These are phyloP conservation scores for Dreissena polymorpha DNA, from an alignment of 1,140 invertebrate species.

Conservation along the genomic window DNA sequence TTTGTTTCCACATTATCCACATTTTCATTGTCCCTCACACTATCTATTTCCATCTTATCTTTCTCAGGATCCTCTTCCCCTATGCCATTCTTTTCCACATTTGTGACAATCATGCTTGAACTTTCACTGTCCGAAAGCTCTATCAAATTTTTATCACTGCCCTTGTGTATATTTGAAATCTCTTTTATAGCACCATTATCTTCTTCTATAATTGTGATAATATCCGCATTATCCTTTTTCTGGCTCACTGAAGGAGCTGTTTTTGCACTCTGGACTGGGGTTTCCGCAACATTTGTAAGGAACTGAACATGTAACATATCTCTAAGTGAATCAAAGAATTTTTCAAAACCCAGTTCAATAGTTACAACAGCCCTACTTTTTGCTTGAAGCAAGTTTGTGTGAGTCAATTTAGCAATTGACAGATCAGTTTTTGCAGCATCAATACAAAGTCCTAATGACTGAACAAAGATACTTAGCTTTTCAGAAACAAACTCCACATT, in stretches of 20 bases:
- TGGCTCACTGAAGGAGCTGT: background rate
- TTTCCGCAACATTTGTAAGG: background rate
- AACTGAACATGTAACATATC: constrained; percentile 38
- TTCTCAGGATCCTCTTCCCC: constrained; percentile 59
- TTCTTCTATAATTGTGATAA: background rate
- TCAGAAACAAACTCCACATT: too few species aligned
- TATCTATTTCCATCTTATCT: constrained; percentile 47
- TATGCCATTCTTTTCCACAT: constrained; percentile 48
- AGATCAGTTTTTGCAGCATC: constrained; percentile 50
- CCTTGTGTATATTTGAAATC: background rate
- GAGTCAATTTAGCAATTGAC: constrained; percentile 32
- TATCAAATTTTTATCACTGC: background rate
- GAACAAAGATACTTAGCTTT: too few species aligned
- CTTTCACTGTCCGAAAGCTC: background rate
- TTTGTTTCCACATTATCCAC: constrained; percentile 7
- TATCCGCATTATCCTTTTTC: constrained; percentile 45
- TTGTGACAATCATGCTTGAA: constrained; percentile 19
- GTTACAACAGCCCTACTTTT: background rate
- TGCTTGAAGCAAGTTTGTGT: constrained; percentile 15
- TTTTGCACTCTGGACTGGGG: background rate
- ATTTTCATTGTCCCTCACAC: constrained; percentile 39
- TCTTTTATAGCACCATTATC: constrained; percentile 1
- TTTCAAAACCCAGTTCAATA: constrained; percentile 45
- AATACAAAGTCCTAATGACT: constrained; percentile 39
- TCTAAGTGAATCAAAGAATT: constrained; percentile 43